A percentile compares a stretch with the other conserved stretches of the same genome.
Conservation (phyloP, 1,140 invertebrate species). For the Pogonus chalceus region DNA sequence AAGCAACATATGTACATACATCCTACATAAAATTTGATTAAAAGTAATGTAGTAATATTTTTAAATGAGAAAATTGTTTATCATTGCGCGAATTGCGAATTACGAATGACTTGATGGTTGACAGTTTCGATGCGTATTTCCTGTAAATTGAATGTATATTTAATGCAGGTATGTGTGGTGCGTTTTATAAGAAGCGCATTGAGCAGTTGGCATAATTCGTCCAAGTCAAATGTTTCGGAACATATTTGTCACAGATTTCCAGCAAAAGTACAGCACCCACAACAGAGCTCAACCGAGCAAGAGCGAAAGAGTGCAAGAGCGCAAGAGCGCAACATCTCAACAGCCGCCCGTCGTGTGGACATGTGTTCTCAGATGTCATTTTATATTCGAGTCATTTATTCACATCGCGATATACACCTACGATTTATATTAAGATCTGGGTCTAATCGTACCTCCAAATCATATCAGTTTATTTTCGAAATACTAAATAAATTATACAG, state of each 20-base stretch:
- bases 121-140: background rate
- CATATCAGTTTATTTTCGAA: too few species aligned
- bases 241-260: background rate
- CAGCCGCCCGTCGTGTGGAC: too few species aligned
- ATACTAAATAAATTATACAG: too few species aligned
- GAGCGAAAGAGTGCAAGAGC: too few species aligned
- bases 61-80: background rate
- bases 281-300: too few species aligned
- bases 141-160: background rate
- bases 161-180: background rate
- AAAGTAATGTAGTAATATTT: background rate
- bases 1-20: too few species aligned
- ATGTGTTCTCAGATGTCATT: background rate
- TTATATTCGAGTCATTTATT: background rate
- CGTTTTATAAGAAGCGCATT: background rate
- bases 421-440: too few species aligned
- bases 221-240: background rate
- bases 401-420: too few species aligned
- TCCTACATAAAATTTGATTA: too few species aligned
- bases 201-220: background rate
- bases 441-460: too few species aligned
- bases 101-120: background rate
- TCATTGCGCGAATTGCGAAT: too few species aligned
- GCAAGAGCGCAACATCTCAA: too few species aligned
- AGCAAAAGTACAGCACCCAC: background rate